These are phyloP conservation scores for Delichon dasypus DNA, from an alignment of 2,797 vertebrate species.

Conservation along the genomic window DNA sequence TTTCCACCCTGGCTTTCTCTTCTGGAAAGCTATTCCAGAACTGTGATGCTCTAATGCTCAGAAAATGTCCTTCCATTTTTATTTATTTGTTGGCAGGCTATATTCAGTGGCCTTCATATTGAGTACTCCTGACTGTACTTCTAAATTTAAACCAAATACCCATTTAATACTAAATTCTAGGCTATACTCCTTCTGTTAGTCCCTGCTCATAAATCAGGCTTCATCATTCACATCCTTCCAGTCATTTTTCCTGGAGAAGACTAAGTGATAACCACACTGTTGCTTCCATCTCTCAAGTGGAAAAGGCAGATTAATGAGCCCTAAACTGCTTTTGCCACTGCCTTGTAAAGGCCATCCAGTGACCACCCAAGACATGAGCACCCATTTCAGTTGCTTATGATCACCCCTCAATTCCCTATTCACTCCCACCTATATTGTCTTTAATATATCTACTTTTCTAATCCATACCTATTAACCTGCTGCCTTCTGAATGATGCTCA, in stretches of 20 bases:
- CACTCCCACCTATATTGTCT: background rate
- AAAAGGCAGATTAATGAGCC: background rate
- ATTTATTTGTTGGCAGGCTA: background rate
- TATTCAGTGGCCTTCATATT: background rate
- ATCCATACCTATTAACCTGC: background rate
- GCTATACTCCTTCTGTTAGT: background rate
- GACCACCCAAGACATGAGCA: rapidly evolving
- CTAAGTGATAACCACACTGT: background rate
- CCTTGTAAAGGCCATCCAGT: background rate
- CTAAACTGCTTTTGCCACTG: background rate
- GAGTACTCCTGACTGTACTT: background rate
- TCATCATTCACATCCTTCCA: background rate
- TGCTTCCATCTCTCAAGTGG: background rate
- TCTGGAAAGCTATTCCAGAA: background rate
- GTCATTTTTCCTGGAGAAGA: background rate
- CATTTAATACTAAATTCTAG: background rate
- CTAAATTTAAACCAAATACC: background rate
- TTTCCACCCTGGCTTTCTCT: background rate
- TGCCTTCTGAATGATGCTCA: background rate
- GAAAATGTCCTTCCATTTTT: background rate
- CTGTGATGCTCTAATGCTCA: background rate
- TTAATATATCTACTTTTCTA: background rate
- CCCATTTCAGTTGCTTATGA: background rate
- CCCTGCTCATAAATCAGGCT: background rate
- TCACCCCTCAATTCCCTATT: background rate